Conservation (phyloP, 2,888 invertebrate genomes). For the Hirtodrosophila alboralis region DNA sequence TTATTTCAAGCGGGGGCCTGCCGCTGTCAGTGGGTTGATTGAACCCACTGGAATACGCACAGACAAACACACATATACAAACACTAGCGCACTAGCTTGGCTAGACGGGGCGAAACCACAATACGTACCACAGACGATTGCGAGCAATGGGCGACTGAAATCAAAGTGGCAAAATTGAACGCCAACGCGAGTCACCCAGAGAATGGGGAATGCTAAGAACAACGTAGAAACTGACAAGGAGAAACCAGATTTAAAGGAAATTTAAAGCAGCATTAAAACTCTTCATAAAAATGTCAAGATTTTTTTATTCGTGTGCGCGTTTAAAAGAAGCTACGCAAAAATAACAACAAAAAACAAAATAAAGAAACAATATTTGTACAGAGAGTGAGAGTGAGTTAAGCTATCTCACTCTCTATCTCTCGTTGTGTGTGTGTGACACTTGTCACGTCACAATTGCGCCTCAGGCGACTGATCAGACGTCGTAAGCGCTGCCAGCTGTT, state of each 20-base stretch:
- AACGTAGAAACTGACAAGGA: constrained; percentile 28
- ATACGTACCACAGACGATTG: constrained; percentile 56
- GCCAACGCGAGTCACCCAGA: constrained; percentile 31
- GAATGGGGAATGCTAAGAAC: constrained; percentile 44
- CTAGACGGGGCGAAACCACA: constrained; percentile 35
- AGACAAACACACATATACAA: constrained; percentile 19
- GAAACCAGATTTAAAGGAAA: constrained; percentile 40
- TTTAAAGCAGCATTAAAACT: constrained; percentile 23
- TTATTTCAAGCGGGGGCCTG: constrained; percentile 38
- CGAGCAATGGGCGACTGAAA: constrained; percentile 62
- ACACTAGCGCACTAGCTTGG: constrained; percentile 25
- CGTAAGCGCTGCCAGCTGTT: constrained; percentile 44
- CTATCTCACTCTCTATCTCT: constrained; percentile 19
- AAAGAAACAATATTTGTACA: constrained; percentile 34
- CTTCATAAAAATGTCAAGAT: constrained; percentile 29
- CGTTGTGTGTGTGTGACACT: constrained; percentile 28
- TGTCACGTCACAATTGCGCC: constrained; percentile 51
- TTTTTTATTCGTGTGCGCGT: constrained; percentile 15
- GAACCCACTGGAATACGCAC: constrained; percentile 49
- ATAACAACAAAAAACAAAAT: constrained; percentile 41
- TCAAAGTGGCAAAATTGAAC: constrained; percentile 63
- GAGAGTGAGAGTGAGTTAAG: constrained; percentile 37
- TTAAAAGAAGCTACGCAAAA: constrained; percentile 39
- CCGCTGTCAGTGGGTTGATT: constrained; percentile 55
- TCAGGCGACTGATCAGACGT: constrained; percentile 45